Evolutionary conservation across 2,113 vertebrate species (phyloP).

Genomic region (Semicossyphus pulcher): DNA sequence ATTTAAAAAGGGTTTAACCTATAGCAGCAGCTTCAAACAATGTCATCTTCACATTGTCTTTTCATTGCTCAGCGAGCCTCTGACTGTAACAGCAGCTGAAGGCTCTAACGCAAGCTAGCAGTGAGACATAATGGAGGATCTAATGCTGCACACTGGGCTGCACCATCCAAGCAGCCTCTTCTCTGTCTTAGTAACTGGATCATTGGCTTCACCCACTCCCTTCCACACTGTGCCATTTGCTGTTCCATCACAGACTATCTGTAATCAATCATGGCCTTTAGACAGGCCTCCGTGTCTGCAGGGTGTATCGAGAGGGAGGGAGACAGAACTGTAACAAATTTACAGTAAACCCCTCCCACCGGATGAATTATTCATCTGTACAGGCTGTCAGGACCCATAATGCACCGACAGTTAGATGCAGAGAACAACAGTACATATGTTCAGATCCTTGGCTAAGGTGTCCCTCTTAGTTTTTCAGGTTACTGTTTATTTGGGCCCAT

Average conservation of each 20-base stretch:
- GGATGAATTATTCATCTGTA: conserved; percentile 51
- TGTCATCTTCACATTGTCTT: not conserved
- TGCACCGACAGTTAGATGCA: conserved; percentile 5
- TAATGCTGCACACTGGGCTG: conserved; percentile 3
- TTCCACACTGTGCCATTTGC: conserved; percentile 14
- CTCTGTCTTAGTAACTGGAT: conserved; percentile 7
- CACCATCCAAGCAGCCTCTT: conserved; percentile 1
- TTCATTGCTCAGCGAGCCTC: not conserved
- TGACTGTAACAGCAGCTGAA: conserved; percentile 1
- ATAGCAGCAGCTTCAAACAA: not conserved
- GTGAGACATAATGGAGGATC: conserved; percentile 20
- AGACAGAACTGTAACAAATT: not conserved
- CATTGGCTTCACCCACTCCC: conserved; percentile 11
- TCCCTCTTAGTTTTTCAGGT: too few relatives aligned
- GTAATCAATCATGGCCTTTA: conserved; percentile 49
- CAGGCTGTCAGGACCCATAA: conserved; percentile 29
- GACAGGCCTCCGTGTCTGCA: not conserved
- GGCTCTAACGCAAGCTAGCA: conserved; percentile 4
- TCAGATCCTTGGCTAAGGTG: too few relatives aligned
- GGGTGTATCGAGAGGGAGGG: not conserved
- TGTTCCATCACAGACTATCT: conserved; percentile 30
- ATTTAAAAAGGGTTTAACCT: not conserved
- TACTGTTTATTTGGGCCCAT: too few relatives aligned
- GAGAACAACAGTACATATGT: not conserved
- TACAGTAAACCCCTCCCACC: not conserved